Base-by-base conservation (phyloP, 2,888 invertebrate species). In the Chalcosyrphus nemorum region DNA sequence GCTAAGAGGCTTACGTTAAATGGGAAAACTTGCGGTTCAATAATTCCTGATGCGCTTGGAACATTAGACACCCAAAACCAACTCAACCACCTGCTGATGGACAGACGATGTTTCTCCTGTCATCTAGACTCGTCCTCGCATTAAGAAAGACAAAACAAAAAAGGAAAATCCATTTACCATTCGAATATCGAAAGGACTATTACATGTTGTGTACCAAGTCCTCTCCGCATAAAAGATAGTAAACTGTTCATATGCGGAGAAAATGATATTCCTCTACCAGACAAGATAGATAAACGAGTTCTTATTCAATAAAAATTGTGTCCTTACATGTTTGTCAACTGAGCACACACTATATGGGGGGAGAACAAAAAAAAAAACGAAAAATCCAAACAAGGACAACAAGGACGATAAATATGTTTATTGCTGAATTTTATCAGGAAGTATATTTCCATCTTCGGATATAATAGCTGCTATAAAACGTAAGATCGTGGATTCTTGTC, bases 21-120 rank as follows among this genome's bases (percentile, higher is more conserved):
- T 91, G 91, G 89, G 88, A 90, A 90, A 91, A 90, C 89, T 91
- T 91, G 90, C 89, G 88, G 90, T 86, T 89, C 90, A 91, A 89
- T 91, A 91, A 90, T 84, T 84, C 56, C 84, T 84, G 80, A 84
- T 84, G 70, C 80, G 74, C 80, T 84, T 80, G 80, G 74, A 84
- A 84, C 80, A 84, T 84, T 84, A 84, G 84, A 80, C 57, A 38
- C 61, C n/a, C n/a, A n/a, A n/a, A n/a, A n/a, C n/a, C 54, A 19
- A 45, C 47, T 27, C 29, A 59, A 57, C 57, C 66, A 65, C 63
- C 78, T 74, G 56, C 38, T 38, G 61, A 50, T 80, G 72, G 78
- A 72, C 82, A 68, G 47, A 56, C 57, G n/a, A 56, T 56, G 27
- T 54, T 74, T 50, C 63, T 57, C 38, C 71, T 57, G 71, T 72